phyloP scores from a whole-genome alignment of 2,888 invertebrate species.

The Lacanobia wlatinum region DNA sequence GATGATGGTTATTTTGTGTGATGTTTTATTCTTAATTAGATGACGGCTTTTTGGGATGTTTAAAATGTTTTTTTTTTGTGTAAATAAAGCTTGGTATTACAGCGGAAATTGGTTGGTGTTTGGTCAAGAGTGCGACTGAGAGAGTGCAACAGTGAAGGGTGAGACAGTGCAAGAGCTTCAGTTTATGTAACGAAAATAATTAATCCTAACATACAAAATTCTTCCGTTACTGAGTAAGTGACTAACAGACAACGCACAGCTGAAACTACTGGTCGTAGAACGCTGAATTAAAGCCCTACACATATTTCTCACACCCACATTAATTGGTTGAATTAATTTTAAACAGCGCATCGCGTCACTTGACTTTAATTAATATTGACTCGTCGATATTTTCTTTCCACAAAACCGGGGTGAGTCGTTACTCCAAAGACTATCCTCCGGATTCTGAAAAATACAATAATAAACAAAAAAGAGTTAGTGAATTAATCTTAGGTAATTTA shows the following conservation, averaged over 20 bases:
- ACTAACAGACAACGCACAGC: too few relatives aligned
- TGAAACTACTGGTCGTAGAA: too few relatives aligned
- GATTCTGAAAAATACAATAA: too few relatives aligned
- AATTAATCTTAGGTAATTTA: not conserved
- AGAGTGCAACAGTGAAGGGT: too few relatives aligned
- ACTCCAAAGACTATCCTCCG: too few relatives aligned
- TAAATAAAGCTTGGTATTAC: not conserved
- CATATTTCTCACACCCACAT: not conserved
- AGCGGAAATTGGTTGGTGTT: not conserved
- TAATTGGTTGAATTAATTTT: not conserved
- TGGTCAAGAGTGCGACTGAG: too few relatives aligned
- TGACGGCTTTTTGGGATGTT: slow-evolving; percentile 15
- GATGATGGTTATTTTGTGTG: slow-evolving; percentile 14
- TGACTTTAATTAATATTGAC: not conserved
- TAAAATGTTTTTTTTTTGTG: not conserved
- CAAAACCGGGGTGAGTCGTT: not conserved
- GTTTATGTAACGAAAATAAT: not conserved
- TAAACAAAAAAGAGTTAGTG: not conserved
- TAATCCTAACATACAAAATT: too few relatives aligned
- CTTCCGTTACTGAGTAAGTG: too few relatives aligned
- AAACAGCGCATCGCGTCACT: not conserved
- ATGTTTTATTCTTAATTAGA: slow-evolving; percentile 51
- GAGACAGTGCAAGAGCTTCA: not conserved
- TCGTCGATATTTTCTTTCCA: not conserved
- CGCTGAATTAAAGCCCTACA: too few relatives aligned